Evolutionary conservation across 2,797 vertebrate genomes (phyloP).

Genomic region (Bufotes viridis): DNA sequence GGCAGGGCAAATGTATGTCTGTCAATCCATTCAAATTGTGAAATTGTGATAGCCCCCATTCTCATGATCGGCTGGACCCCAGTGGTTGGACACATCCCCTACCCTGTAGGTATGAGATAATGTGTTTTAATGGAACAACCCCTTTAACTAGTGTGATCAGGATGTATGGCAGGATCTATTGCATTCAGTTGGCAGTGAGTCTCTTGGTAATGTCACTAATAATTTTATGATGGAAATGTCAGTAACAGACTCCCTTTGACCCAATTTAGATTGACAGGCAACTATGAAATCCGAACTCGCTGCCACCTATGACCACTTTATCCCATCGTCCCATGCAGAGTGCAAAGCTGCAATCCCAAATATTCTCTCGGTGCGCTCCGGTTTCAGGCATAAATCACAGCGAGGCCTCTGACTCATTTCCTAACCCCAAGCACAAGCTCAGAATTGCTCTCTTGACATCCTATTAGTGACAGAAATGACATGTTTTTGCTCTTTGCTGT

Average conservation of each 20-base stretch:
- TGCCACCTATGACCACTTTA: background rate
- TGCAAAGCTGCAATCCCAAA: background rate
- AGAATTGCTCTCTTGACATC: constrained; percentile 33
- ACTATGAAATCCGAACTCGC: background rate
- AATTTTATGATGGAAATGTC: constrained; percentile 1
- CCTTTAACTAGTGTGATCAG: too few species aligned
- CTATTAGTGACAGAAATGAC: constrained; percentile 45
- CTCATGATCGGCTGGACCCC: too few species aligned
- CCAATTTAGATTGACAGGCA: background rate
- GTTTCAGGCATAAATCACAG: background rate
- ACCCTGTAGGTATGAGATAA: too few species aligned
- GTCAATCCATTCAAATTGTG: too few species aligned
- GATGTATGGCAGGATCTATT: background rate
- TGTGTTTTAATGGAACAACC: too few species aligned
- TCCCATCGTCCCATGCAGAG: background rate
- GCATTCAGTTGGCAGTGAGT: background rate
- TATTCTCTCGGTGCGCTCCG: background rate
- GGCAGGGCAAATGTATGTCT: too few species aligned
- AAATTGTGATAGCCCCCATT: too few species aligned
- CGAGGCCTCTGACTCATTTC: constrained; percentile 28
- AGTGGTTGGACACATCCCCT: too few species aligned
- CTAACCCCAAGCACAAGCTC: constrained; percentile 22
- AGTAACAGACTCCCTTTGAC: background rate
- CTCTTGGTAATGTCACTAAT: background rate
- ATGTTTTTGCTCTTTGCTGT: constrained; percentile 14